phyloP scores from a whole-genome alignment of 2,888 invertebrate genomes.

The Apamea crenata region DNA sequence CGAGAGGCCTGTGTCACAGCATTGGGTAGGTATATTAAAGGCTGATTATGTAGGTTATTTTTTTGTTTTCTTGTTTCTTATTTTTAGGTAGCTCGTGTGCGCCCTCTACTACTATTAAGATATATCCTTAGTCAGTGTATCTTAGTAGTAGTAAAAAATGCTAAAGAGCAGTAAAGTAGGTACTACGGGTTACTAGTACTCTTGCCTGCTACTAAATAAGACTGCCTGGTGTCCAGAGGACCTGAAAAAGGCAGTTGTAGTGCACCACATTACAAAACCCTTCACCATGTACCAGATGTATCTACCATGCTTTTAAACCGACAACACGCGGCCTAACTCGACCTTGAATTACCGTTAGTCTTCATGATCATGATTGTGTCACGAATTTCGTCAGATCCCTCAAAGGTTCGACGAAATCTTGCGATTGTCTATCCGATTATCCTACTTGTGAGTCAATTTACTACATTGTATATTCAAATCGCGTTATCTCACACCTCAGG shows the following conservation, averaged over 20 bases:
- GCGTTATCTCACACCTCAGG: constrained; percentile 34
- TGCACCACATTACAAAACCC: background rate
- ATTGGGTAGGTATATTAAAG: no score
- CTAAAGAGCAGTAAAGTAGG: no score
- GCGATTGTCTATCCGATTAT: background rate
- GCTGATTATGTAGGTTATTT: no score
- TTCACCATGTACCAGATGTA: background rate
- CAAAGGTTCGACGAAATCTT: background rate
- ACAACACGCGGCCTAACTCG: background rate
- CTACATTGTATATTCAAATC: constrained; percentile 18
- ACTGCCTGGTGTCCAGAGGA: background rate
- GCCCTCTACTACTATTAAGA: no score
- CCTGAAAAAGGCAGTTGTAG: no score
- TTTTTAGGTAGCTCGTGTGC: background rate
- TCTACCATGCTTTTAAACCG: background rate
- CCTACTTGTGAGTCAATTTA: background rate
- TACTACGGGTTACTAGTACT: background rate
- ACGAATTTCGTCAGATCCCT: background rate
- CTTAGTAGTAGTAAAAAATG: no score
- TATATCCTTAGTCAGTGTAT: no score
- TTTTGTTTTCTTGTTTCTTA: background rate
- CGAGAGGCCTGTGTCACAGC: no score
- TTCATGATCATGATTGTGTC: background rate
- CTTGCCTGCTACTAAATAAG: background rate
- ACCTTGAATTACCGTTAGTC: background rate